Percentiles rank a stretch among this genome's conserved stretches.
Conservation (phyloP, 2,888 invertebrate genomes). For the Apodemia hepburni region DNA sequence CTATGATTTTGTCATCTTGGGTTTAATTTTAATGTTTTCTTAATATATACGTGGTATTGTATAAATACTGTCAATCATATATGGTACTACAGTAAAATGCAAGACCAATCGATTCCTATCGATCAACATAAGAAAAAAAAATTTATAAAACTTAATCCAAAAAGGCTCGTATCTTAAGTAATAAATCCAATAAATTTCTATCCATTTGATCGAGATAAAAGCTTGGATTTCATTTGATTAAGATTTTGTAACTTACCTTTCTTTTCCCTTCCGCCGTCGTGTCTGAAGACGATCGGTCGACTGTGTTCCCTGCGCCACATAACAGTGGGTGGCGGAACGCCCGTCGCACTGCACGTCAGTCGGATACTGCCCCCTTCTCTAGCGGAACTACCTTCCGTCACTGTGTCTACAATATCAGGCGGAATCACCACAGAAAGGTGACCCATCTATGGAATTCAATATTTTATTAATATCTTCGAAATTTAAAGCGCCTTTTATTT, state of each 20-base stretch:
- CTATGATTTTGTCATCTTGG: too few species aligned
- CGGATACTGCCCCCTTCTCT: conserved; percentile 90
- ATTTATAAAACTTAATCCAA: too few species aligned
- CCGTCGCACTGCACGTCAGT: conserved; percentile 89
- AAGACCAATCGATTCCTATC: too few species aligned
- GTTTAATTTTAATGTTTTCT: too few species aligned
- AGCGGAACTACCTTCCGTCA: conserved; percentile 87
- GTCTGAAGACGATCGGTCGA: conserved; percentile 86
- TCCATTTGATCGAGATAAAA: not conserved
- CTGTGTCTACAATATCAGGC: conserved; percentile 91
- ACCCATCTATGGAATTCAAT: conserved; percentile 83
- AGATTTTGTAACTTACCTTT: conserved; percentile 78
- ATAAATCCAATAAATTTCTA: too few species aligned
- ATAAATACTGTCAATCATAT: too few species aligned
- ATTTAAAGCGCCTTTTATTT: not conserved
- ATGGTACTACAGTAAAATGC: too few species aligned
- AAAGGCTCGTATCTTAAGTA: too few species aligned
- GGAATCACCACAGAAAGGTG: conserved; percentile 92
- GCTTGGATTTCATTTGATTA: not conserved
- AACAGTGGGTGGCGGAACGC: conserved; percentile 89
- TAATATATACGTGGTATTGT: too few species aligned
- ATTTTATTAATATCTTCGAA: not conserved
- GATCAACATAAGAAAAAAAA: too few species aligned
- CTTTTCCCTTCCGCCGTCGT: conserved; percentile 85
- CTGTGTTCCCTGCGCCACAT: conserved; percentile 91